Evolutionary conservation across 2,797 vertebrate genomes (phyloP), one percentile per base, ranked within the genome.

Genomic region (Parauchenoglanis ngamensis): DNA sequence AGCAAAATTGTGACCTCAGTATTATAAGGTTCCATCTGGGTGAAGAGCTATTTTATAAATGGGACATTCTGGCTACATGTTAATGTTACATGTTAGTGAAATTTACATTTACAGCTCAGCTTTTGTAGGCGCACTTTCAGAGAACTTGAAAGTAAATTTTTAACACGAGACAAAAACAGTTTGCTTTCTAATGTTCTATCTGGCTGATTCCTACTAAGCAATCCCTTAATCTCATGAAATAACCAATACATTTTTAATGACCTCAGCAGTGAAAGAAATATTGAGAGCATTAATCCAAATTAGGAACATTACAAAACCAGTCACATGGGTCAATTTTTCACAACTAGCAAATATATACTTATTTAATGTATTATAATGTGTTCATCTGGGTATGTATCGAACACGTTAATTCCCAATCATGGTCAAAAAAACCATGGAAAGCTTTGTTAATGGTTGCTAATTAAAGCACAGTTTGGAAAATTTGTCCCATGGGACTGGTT

Each of bases 31-130:
- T 79, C 28, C 25, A 79, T 40, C 31, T 79, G 31, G 54, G 54
- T 77, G 17, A 78, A 57, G n/a, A 78, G 28, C 28, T 79, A 79
- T 57, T 57, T 57, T 8, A 79, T 54, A 79, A 35, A 79, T 79
- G 77, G 77, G 56, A 23, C 21, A 59, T 17, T 61, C 31, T 10
- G 59, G 31, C 77, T 80, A 13, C 35, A 61, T 25, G 35, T 35
- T 35, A 35, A 35, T 35, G 35, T 35, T 80, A 13, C 35, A 61
- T 25, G 19, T 4, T 28, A 12, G 31, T 57, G 8, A 59, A 79
- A 78, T 54, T 54, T 54, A 8, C 15, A 77, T 54, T 21, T 57
- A 57, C 76, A 78, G n/a, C 54, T 78, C 31, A 28, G 4, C 4
- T 40, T 49, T 49, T 10, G 49, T 49, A 49, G 49, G 49, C 49